These are phyloP conservation scores for Electrona antarctica DNA, from an alignment of 2,113 vertebrate genomes.

Conservation along the genomic window DNA sequence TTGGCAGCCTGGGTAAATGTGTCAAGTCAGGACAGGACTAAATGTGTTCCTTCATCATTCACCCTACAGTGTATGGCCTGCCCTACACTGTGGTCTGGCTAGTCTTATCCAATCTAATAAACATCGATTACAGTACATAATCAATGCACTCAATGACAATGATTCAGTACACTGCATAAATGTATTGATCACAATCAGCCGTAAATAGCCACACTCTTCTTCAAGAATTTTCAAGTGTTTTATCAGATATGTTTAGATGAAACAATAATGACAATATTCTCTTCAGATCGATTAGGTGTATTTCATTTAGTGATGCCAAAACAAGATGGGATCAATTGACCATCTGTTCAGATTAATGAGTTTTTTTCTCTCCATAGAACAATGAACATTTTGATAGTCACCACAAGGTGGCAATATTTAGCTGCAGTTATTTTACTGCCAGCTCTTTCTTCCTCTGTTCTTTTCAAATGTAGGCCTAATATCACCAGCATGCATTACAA, in stretches of 20 bases:
- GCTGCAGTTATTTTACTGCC: slow-evolving; percentile 19
- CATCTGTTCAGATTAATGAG: slow-evolving; percentile 38
- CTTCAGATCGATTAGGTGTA: slow-evolving; percentile 47
- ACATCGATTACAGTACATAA: slow-evolving; percentile 75
- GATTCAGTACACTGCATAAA: slow-evolving; percentile 75
- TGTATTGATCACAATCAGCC: slow-evolving; percentile 70
- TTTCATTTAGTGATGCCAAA: slow-evolving; percentile 56
- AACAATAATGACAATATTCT: slow-evolving; percentile 50
- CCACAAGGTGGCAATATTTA: slow-evolving; percentile 73
- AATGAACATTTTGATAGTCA: not conserved
- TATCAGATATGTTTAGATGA: slow-evolving; percentile 52
- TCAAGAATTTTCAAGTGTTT: slow-evolving; percentile 60
- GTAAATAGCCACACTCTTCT: slow-evolving; percentile 48
- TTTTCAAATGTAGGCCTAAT: no score
- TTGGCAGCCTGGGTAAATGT: slow-evolving; percentile 28
- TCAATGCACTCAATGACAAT: slow-evolving; percentile 79
- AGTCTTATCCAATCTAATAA: slow-evolving; percentile 58
- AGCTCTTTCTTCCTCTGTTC: not conserved
- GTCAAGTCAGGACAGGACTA: slow-evolving; percentile 8
- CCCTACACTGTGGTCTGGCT: slow-evolving; percentile 57
- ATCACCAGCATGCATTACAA: no score
- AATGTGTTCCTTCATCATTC: slow-evolving; percentile 70
- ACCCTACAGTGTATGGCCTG: slow-evolving; percentile 6
- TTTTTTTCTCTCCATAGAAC: not conserved
- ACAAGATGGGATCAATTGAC: slow-evolving; percentile 57